Evolutionary conservation across 2,797 vertebrate genomes (phyloP), one percentile per base, ranked within the genome.

Genomic region (Poeciliopsis presidionis): DNA sequence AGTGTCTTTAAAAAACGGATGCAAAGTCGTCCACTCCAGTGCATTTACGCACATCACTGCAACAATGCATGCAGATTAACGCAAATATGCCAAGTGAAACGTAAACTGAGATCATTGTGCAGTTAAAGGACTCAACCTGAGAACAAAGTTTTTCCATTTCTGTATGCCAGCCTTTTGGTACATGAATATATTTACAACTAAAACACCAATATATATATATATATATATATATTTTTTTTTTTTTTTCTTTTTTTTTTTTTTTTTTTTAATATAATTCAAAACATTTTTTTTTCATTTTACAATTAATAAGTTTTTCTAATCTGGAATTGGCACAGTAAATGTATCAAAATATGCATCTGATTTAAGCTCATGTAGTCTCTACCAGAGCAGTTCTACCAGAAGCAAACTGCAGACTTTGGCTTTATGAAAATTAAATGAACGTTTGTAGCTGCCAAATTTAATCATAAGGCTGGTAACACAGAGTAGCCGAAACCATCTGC

Each of bases 101-200:
- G 69, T 45, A 63, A 61, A 57, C 30, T 72, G 16, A 72, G 69
- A 79, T 69, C 77, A 81, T 81, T 83, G 72, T 76, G 69, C 79
- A 80, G 81, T 84, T 84, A 81, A 88, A 79, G 72, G 80, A 75
- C 16, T 51, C 67, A 84, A 46, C 74, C 75, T 74, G 83, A 76
- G 78, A 88, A 59, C 65, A 45, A 72, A 74, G 69, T 72, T 81
- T 77, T 49, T 30, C 28, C 22, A 81, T 81, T 61, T 74, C 46
- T 46, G 63, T 77, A 41, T 36, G 65, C 65, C 59, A 39, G 28
- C 57, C 36, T 39, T 36, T 8, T 22, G 78, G 5, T 4, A 79
- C 53, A 53, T 71, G 6, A 7, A 51, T 51, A 55, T 55, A 55
- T 55, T 55, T 55, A 55, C 51, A 25, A 55, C 51, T n/a, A 22